Conservation (phyloP, 1,140 invertebrate genomes). For the Oryctes rhinoceros region DNA sequence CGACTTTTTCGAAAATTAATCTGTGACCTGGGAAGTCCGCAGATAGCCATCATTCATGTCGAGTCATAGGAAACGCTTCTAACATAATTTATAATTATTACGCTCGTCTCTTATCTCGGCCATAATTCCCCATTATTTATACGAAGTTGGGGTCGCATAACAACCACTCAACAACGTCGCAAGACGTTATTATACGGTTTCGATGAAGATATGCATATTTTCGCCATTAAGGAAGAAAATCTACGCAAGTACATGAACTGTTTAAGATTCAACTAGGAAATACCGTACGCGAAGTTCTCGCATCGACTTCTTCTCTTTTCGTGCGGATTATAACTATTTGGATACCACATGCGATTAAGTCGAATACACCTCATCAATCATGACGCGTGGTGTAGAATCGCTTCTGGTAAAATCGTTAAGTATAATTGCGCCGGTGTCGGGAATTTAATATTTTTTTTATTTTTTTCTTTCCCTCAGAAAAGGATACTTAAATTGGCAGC, state of each 20-base stretch:
- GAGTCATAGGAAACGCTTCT: neutral
- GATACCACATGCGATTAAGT: neutral
- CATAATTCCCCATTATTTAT: neutral
- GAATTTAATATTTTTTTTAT: too few species aligned
- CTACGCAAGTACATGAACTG: neutral
- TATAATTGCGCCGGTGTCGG: neutral
- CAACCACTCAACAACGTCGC: neutral
- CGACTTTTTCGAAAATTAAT: too few species aligned
- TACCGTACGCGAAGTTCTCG: neutral
- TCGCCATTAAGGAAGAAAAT: neutral
- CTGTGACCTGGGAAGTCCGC: too few species aligned
- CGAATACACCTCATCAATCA: neutral
- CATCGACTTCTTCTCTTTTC: neutral
- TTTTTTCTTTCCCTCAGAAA: neutral
- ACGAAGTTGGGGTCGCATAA: neutral
- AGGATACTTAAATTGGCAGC: too few species aligned
- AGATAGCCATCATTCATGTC: neutral
- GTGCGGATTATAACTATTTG: neutral
- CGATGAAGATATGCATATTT: neutral
- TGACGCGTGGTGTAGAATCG: neutral
- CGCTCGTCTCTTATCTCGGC: neutral
- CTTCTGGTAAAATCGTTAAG: neutral
- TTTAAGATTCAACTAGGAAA: constrained; percentile 10
- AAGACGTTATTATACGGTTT: neutral
- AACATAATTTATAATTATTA: neutral